Evolutionary conservation across 2,113 vertebrate species (phyloP).

Genomic region (Sinosuthora webbiana): DNA sequence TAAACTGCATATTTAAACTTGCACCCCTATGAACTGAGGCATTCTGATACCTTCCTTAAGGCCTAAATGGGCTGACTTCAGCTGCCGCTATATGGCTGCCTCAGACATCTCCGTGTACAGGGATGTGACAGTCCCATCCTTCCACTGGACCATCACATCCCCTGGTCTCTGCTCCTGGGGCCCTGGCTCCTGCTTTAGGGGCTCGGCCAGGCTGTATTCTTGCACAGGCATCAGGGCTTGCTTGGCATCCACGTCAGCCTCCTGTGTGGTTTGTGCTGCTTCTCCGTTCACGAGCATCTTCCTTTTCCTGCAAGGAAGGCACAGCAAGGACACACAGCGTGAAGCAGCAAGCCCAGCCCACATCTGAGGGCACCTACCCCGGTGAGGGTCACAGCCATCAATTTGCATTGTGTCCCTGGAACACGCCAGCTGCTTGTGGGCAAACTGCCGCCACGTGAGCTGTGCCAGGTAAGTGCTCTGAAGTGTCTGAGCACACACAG

Average conservation of each 20-base stretch:
- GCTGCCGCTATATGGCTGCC: background rate
- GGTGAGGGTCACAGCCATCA: background rate
- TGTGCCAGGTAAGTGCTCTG: background rate
- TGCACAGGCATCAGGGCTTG: constrained; percentile 21
- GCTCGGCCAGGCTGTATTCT: background rate
- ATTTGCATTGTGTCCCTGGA: no score
- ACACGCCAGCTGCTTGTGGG: accelerated
- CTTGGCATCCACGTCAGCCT: constrained; percentile 46
- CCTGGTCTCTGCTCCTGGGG: constrained; percentile 38
- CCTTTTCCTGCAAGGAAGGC: constrained; percentile 72
- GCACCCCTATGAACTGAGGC: background rate
- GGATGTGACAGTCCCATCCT: constrained; percentile 69
- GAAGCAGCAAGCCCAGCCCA: background rate
- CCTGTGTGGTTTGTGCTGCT: background rate
- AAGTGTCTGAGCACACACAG: background rate
- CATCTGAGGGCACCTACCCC: no score
- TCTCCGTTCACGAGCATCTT: constrained; percentile 62
- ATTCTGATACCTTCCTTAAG: background rate
- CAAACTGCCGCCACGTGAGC: background rate
- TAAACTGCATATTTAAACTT: background rate
- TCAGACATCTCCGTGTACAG: constrained; percentile 62
- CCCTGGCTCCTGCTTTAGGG: background rate
- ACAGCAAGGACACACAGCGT: background rate
- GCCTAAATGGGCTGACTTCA: background rate
- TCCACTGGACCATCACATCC: constrained; percentile 75